Base-by-base conservation (phyloP, 35 echinoderm and acorn worm species). In the Ophioderma brevispina region DNA sequence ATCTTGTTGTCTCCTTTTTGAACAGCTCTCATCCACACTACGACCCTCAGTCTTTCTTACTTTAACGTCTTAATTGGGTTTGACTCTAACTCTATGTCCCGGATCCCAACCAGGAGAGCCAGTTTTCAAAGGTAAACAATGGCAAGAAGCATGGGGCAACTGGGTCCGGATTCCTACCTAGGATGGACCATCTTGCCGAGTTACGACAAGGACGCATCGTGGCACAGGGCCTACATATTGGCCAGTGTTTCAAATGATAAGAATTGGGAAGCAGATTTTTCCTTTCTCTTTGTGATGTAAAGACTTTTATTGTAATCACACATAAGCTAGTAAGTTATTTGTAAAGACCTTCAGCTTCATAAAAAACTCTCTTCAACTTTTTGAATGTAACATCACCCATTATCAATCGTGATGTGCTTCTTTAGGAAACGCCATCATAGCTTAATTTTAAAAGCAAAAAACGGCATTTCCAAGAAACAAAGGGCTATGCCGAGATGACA, bases 111-210 rank as follows among this genome's bases (percentile, higher is more conserved):
- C 33, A 77, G n/a, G 76, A 37, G 52, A 36, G 25, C 86, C 86
- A 25, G 85, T 81, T 35, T 35, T 92, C 50, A 55, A 41, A 0
- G 84, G 77, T 52, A 78, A 78, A 37, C 36, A 77, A n/a, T 36
- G 91, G 91, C 30, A 87, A 80, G 36, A 46, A 77, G 21, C 33
- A 10, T 17, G 59, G n/a, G 87, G 6, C 55, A 75, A 1, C 37
- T 95, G 0, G 79, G 38, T 25, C 35, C 38, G 18, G 76, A 85
- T 38, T 95, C 93, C 21, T 87, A 81, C 19, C 36, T 89, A 31
- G 94, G 84, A 21, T 95, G 94, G 94, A 80, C 84, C 43, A 31
- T 95, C 23, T 25, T 95, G 33, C 94, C 94, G 23, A 30, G 92
- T 32, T 95, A 92, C 84, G 86, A 89, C n/a, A 49, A 78, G 50